Evolutionary conservation across 92 coral and sea anemone genomes (phyloP).

Genomic region (Heliopora coerulea): DNA sequence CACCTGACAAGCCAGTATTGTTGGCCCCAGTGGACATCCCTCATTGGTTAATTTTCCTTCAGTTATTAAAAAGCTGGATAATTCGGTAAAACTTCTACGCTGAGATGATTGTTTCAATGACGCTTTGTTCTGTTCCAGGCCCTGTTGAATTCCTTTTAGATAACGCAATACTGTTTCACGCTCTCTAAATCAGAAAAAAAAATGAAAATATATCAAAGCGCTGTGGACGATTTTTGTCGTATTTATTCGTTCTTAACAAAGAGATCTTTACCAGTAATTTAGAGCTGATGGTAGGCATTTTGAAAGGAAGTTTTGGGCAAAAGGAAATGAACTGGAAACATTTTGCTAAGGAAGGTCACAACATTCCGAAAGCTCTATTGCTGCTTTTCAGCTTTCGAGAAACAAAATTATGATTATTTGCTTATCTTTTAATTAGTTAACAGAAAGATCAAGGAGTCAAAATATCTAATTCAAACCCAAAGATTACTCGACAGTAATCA

Average conservation of each 20-base stretch:
- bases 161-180: constrained; percentile 79
- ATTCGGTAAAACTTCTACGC: constrained; percentile 74
- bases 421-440: too few relatives aligned
- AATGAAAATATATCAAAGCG: background rate
- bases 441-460: background rate
- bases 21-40: constrained; percentile 78
- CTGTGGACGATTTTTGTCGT: background rate
- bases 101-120: constrained; percentile 76
- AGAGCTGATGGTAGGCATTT: too few relatives aligned
- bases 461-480: background rate
- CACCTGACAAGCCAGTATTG: constrained; percentile 89
- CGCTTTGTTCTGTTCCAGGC: constrained; percentile 95
- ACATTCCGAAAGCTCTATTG: too few relatives aligned
- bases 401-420: too few relatives aligned
- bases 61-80: constrained; percentile 72
- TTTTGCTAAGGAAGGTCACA: too few relatives aligned
- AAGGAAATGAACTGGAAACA: too few relatives aligned
- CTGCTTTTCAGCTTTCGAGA: too few relatives aligned
- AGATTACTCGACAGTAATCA: too few relatives aligned
- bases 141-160: constrained; percentile 78
- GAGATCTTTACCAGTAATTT: too few relatives aligned
- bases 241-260: too few relatives aligned
- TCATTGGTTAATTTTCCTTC: constrained; percentile 80
- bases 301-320: too few relatives aligned
- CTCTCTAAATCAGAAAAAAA: constrained; percentile 51